Conservation (phyloP, 2,888 invertebrate species). For the Trisateles emortualis region DNA sequence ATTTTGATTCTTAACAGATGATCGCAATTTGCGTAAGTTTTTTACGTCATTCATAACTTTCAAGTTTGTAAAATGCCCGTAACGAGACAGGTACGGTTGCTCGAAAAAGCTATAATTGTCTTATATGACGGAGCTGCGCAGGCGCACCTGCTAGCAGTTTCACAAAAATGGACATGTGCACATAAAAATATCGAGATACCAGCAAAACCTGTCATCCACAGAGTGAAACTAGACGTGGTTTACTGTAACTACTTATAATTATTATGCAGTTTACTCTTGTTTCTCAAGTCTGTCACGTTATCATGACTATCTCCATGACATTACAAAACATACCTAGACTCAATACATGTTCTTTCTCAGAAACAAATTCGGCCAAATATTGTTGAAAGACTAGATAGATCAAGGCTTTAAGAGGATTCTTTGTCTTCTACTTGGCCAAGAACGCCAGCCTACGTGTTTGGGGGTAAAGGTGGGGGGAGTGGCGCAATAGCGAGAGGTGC, state of each 20-base stretch:
- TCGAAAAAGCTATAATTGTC: constrained; percentile 52
- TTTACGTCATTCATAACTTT: no score
- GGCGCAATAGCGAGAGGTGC: constrained; percentile 64
- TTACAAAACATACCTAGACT: background rate
- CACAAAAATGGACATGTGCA: constrained; percentile 63
- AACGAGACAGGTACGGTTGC: constrained; percentile 14
- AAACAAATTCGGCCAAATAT: background rate
- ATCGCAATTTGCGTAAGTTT: background rate
- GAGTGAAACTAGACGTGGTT: constrained; percentile 65
- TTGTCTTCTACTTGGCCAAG: constrained; percentile 3
- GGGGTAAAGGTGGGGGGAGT: constrained; percentile 33
- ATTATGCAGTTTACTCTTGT: background rate
- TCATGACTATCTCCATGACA: background rate
- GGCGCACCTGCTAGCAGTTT: constrained; percentile 73
- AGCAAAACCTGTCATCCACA: constrained; percentile 61
- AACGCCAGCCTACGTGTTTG: constrained; percentile 19
- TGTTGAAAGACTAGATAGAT: background rate
- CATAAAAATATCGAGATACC: constrained; percentile 61
- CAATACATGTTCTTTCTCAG: no score
- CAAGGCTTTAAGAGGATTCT: background rate
- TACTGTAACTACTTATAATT: constrained; percentile 40
- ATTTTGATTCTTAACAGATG: background rate
- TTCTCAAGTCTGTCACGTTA: background rate
- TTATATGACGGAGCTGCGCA: constrained; percentile 44
- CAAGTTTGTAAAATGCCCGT: no score